Base-by-base conservation (phyloP, 2,113 vertebrate species). In the Alligator sinensis region DNA sequence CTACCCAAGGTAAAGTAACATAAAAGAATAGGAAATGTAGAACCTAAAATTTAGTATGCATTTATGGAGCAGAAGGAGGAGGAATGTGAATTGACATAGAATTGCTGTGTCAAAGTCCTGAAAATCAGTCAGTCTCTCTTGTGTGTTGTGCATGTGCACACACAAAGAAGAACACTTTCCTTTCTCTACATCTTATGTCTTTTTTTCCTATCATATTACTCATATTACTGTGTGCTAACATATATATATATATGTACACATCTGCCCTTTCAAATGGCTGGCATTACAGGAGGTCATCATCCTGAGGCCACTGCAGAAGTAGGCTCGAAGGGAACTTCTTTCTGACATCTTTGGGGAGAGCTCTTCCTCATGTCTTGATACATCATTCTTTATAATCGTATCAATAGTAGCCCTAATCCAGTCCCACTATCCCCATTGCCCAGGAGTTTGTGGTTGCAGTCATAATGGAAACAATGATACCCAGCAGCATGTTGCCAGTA, bases 201-300 rank as follows among this genome's bases (percentile, higher is more conserved):
- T 27, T 28, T 66, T 28, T 66, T 60, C 18, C 34, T 58, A 11
- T 11, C 9, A 47, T 54, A 54, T 3, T 60, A 47, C 61, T 81
- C 64, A 28, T 11, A 4, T 13, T 47, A 5, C 34, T 83, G 14
- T 0, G 0, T 58, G 19, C 17, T 47, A 47, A 47, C 47, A 47
- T 47, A 34, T 34, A 4, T 47, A 47, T 47, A 47, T 47, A 47
- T 47, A 47, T 47, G 17, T 64, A 24, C 34, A 21, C 76, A 27
- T 55, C 16, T 84, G 88, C 30, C 5, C 47, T 11, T 10, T 76
- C 28, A 81, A 68, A 57, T 0, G 1, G 54, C 72, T 86, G 11
- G 17, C 24, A 72, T 88, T 80, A 47, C 47, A 47, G 38, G 38
- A 38, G 47, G 47, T 47, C 9, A 47, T 47, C 47, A 47, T 47